These are phyloP conservation scores for Drosophila diplacantha DNA, from an alignment of 2,888 invertebrate genomes.

Conservation along the genomic window DNA sequence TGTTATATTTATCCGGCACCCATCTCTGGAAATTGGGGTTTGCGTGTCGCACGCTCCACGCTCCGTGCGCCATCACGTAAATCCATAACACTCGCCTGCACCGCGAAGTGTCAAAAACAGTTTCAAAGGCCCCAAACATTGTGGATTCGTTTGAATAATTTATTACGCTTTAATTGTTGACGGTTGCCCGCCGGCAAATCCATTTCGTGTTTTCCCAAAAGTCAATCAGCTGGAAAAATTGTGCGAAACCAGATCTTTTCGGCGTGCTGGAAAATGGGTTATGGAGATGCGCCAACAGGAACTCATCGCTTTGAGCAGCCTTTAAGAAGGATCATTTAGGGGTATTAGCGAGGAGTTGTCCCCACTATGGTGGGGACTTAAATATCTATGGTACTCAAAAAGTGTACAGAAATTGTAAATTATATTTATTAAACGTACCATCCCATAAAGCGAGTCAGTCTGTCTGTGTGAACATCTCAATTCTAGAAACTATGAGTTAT, in stretches of 20 bases:
- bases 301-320: not conserved
- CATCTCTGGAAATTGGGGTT: conserved; percentile 58
- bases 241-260: conserved; percentile 45
- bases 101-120: conserved; percentile 60
- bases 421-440: no score
- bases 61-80: conserved; percentile 29
- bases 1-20: conserved; percentile 53
- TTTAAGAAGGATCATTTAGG: not conserved
- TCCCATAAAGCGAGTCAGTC: no score
- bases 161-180: conserved; percentile 54
- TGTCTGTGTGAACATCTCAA: no score
- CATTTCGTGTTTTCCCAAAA: conserved; percentile 52
- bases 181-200: conserved; percentile 39
- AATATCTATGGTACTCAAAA: no score
- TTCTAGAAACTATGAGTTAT: no score
- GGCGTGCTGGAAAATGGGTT: conserved; percentile 25
- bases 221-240: conserved; percentile 65
- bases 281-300: conserved; percentile 12
- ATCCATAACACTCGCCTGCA: conserved; percentile 47
- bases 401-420: no score
- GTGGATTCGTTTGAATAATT: conserved; percentile 57
- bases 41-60: conserved; percentile 69
- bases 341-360: no score
- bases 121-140: conserved; percentile 38
- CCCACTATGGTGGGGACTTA: not conserved